Conservation (phyloP, 2,113 vertebrate genomes). For the Pycnonotus jocosus region DNA sequence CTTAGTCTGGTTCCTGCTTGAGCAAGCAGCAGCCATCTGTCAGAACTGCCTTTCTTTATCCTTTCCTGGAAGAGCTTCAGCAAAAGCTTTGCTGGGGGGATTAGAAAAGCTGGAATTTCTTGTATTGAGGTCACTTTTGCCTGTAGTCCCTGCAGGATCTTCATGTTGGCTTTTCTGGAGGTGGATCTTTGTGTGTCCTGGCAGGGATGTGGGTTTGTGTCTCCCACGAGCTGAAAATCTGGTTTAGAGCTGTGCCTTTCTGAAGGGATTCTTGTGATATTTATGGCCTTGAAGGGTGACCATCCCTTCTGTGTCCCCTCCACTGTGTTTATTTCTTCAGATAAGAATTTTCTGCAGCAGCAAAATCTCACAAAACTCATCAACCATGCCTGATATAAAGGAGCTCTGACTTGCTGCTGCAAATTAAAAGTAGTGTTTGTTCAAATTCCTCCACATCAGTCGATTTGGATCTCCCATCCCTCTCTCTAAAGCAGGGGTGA, state of each 20-base stretch:
- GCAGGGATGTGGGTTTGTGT: neutral
- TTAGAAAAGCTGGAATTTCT: neutral
- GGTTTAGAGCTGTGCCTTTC: neutral
- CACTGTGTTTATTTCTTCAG: neutral
- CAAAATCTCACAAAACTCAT: neutral
- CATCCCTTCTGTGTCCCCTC: neutral
- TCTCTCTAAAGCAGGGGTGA: neutral
- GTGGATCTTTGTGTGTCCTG: neutral
- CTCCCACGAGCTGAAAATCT: accelerated
- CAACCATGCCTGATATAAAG: neutral
- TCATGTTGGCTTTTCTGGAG: neutral
- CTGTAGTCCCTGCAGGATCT: neutral
- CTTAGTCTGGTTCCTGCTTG: slow-evolving; percentile 14
- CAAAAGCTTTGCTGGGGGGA: neutral
- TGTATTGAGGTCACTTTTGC: neutral
- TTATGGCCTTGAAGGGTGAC: neutral
- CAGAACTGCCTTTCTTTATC: slow-evolving; percentile 25
- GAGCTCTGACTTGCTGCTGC: neutral
- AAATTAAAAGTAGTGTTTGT: neutral
- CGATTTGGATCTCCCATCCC: neutral
- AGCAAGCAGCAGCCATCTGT: slow-evolving; percentile 35
- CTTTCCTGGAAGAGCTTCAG: slow-evolving; percentile 28
- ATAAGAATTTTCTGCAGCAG: neutral
- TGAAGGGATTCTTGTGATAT: neutral
- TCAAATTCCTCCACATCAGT: neutral